These are phyloP conservation scores for Hirtodrosophila cameraria DNA, from an alignment of 2,888 invertebrate species.

Conservation along the genomic window DNA sequence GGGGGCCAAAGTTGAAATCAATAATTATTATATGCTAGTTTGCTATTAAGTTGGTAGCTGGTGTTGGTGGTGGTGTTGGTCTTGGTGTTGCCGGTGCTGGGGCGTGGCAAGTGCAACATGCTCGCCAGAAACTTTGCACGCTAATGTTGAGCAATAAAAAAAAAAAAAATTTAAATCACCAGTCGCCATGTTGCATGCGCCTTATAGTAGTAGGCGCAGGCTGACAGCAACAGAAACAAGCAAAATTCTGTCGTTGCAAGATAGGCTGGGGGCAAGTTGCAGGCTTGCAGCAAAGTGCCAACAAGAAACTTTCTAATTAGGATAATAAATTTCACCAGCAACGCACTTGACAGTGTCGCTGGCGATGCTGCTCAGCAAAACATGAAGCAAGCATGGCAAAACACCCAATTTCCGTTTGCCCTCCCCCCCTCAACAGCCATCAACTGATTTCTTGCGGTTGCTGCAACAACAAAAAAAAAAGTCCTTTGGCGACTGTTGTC, in stretches of 20 bases:
- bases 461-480: constrained; percentile 59
- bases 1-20: constrained; percentile 66
- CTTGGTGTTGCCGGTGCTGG: not conserved
- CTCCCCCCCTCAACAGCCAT: constrained; percentile 2
- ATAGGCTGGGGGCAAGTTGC: constrained; percentile 12
- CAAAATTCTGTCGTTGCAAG: not conserved
- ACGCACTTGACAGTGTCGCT: constrained; percentile 74
- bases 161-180: constrained; percentile 57
- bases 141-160: constrained; percentile 70
- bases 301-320: constrained; percentile 82
- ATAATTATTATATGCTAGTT: constrained; percentile 71
- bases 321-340: constrained; percentile 79
- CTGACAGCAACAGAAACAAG: constrained; percentile 18
- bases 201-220: constrained; percentile 28
- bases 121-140: constrained; percentile 73
- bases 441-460: constrained; percentile 69
- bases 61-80: not conserved
- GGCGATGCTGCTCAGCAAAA: constrained; percentile 52
- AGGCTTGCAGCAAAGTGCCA: constrained; percentile 63
- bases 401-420: not conserved
- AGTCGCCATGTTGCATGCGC: constrained; percentile 65
- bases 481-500: constrained; percentile 1
- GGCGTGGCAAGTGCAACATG: constrained; percentile 67
- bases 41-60: constrained; percentile 37
- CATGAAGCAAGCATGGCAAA: constrained; percentile 45